A percentile compares a stretch with the other conserved stretches of the same genome.
phyloP scores from a whole-genome alignment of 2,113 vertebrate genomes.

The Lipophrys pholis region DNA sequence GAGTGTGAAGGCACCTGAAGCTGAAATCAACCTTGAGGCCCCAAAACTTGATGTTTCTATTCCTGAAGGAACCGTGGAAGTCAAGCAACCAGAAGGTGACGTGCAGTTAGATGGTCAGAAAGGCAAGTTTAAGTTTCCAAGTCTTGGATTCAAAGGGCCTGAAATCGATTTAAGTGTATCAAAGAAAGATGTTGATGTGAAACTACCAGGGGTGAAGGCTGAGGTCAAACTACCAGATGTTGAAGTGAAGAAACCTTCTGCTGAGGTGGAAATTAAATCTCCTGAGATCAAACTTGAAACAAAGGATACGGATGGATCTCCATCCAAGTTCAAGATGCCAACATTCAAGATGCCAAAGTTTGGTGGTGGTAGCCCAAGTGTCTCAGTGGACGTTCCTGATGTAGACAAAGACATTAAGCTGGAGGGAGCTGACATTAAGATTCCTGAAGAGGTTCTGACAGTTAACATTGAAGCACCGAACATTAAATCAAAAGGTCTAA shows the following conservation, averaged over 20 bases:
- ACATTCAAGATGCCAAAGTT: slow-evolving; percentile 66
- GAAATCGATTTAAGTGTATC: slow-evolving; percentile 28
- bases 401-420: slow-evolving; percentile 23
- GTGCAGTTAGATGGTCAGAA: too few species aligned
- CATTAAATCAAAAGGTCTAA: slow-evolving; percentile 13
- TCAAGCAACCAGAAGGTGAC: neutral
- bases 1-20: slow-evolving; percentile 7
- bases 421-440: slow-evolving; percentile 16
- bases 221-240: slow-evolving; percentile 26
- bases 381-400: neutral
- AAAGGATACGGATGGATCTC: slow-evolving; percentile 39
- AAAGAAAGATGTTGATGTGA: slow-evolving; percentile 40
- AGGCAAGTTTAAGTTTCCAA: slow-evolving; percentile 42
- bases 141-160: slow-evolving; percentile 35
- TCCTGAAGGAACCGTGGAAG: slow-evolving; percentile 29
- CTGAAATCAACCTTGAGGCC: neutral
- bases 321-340: slow-evolving; percentile 68
- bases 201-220: slow-evolving; percentile 8
- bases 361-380: slow-evolving; percentile 40
- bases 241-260: slow-evolving; percentile 9
- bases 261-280: neutral
- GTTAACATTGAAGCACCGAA: slow-evolving; percentile 15
- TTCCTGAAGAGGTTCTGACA: slow-evolving; percentile 24
- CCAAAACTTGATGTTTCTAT: slow-evolving; percentile 21
- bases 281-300: neutral